Evolutionary conservation across 2,888 invertebrate genomes (phyloP).

Genomic region (Oxystoma pomonae): DNA sequence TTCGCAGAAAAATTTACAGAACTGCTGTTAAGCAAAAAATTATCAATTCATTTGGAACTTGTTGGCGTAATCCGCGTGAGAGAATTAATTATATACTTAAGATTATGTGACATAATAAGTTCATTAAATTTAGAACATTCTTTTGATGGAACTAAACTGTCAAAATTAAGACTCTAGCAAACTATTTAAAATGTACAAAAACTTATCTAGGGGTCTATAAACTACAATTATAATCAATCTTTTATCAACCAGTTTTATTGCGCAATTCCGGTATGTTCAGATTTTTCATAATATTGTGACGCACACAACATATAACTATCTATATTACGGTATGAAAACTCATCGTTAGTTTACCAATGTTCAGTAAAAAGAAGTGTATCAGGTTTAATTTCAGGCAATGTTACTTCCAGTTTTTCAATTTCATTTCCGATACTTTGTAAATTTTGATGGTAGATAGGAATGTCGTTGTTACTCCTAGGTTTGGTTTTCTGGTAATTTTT

Average conservation of each 20-base stretch:
- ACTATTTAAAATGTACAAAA: neutral
- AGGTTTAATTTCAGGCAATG: neutral
- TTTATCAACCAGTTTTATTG: neutral
- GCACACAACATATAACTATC: neutral
- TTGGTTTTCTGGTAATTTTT: neutral
- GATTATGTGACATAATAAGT: neutral
- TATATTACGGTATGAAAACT: neutral
- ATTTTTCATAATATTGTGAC: neutral
- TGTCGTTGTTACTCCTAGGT: neutral
- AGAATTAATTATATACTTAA: neutral
- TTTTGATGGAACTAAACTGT: neutral
- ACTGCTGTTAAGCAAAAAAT: neutral
- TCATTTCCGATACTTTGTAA: neutral
- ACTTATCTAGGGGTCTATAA: neutral
- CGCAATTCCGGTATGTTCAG: neutral
- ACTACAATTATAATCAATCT: neutral
- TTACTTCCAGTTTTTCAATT: neutral
- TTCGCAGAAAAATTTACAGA: neutral
- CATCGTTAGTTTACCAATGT: neutral
- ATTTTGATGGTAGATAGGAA: neutral
- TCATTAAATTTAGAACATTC: neutral
- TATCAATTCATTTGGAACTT: neutral
- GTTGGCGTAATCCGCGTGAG: neutral
- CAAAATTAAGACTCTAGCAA: neutral
- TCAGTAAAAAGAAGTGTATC: too few relatives aligned